Conservation (phyloP, 2,113 vertebrate species). For the Syngnathus scovelli region DNA sequence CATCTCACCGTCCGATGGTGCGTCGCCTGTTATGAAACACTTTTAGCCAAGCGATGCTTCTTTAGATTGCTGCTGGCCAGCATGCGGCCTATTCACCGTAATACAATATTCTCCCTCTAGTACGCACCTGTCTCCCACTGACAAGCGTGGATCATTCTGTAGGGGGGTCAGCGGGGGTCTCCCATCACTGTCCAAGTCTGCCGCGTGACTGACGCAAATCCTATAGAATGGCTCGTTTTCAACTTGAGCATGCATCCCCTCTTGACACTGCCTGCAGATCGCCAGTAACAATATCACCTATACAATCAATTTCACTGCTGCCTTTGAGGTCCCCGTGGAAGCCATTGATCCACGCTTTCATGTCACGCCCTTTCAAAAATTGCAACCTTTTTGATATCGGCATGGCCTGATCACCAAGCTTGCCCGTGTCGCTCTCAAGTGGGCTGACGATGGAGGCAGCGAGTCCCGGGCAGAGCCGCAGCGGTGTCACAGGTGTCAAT, state of each 20-base stretch:
- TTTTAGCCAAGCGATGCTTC: constrained; percentile 19
- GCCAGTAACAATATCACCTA: constrained; percentile 59
- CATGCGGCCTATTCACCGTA: constrained; percentile 40
- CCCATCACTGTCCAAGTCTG: constrained; percentile 55
- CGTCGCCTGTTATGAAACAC: constrained; percentile 39
- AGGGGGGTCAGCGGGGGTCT: constrained; percentile 51
- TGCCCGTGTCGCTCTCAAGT: constrained; percentile 31
- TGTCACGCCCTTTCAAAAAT: constrained; percentile 68
- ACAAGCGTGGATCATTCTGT: constrained; percentile 42
- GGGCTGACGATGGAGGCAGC: constrained; percentile 29
- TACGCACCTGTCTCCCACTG: constrained; percentile 52
- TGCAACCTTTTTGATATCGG: constrained; percentile 66
- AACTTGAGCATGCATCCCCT: constrained; percentile 41
- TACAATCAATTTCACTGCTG: constrained; percentile 44
- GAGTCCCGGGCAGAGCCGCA: constrained; percentile 32
- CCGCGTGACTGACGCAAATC: constrained; percentile 63
- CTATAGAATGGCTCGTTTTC: constrained; percentile 53
- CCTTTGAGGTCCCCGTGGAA: constrained; percentile 44
- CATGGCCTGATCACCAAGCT: constrained; percentile 35
- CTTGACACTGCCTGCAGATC: constrained; percentile 44
- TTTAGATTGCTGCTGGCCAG: constrained; percentile 40
- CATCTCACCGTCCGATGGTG: constrained; percentile 14
- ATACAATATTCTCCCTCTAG: constrained; percentile 48
- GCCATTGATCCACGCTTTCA: constrained; percentile 64
- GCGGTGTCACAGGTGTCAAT: constrained; percentile 67